Evolutionary conservation across 2,797 vertebrate species (phyloP).

Genomic region (Remorina albescens): DNA sequence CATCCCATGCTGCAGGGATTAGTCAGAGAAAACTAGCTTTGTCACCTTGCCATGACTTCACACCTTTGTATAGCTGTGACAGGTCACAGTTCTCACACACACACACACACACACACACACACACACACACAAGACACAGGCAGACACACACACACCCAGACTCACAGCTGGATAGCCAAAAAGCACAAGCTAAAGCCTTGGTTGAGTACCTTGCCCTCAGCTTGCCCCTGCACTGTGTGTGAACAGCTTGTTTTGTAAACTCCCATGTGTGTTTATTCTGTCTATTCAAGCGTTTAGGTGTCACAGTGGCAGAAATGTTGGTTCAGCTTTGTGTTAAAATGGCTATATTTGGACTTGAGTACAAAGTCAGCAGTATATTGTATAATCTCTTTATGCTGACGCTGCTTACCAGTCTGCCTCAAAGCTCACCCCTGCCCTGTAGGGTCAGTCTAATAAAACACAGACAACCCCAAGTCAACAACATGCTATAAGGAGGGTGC

Average conservation of each 20-base stretch:
- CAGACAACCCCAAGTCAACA: constrained; percentile 17
- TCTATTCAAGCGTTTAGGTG: constrained; percentile 39
- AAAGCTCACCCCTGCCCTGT: constrained; percentile 54
- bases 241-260: constrained; percentile 61
- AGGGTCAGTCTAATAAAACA: constrained; percentile 56
- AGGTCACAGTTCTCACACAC: constrained; percentile 49
- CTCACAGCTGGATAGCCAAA: constrained; percentile 30
- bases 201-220: constrained; percentile 55
- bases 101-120: no score
- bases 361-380: constrained; percentile 30
- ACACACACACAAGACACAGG: no score
- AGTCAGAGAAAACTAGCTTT: constrained; percentile 51
- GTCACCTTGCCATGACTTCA: constrained; percentile 63
- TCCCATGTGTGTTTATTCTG: constrained; percentile 41
- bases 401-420: constrained; percentile 43
- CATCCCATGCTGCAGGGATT: constrained; percentile 50
- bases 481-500: constrained; percentile 11
- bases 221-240: constrained; percentile 54
- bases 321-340: constrained; percentile 55
- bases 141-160: constrained; percentile 5
- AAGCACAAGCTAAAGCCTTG: constrained; percentile 31
- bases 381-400: constrained; percentile 61
- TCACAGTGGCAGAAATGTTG: constrained; percentile 37
- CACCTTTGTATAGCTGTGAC: constrained; percentile 59
- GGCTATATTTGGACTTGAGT: constrained; percentile 36